Base-by-base conservation (phyloP, 2,888 invertebrate genomes). In the Pachycephus smyrnensis region DNA sequence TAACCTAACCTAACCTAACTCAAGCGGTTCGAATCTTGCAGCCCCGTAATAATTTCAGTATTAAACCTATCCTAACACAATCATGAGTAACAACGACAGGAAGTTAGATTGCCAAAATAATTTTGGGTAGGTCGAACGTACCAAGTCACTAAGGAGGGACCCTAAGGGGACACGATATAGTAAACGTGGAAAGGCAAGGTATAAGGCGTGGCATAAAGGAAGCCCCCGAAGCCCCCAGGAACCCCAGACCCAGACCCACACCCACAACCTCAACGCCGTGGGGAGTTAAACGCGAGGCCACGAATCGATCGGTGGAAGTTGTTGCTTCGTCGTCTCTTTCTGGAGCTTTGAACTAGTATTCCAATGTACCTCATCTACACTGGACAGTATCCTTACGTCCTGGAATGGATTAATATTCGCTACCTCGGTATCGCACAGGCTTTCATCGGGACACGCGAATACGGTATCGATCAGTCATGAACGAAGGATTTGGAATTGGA, bases 131-230 rank as follows among this genome's bases (percentile, higher is more conserved):
- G 23, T 55, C 23, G 55, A 23, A 55, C 6, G 9, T 55, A 55
- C 55, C 23, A 9, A 55, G 23, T 55, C 23, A 55, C 55, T 55
- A 23, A 40, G 23, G 23, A 23, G 9, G 55, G 55, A 15, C 23
- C 55, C 23, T 23, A 2, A 55, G 55, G 55, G 23, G 2, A 55
- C 23, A 23, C 23, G 55, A 55, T 23, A 55, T 23, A 55, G 55
- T 55, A 55, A 55, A 55, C 9, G 55, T 23, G 23, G 55, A 23
- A 23, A 55, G 55, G 55, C 55, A 23, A 55, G 9, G 55, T 55
- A 79, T 82, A 85, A 85, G 85, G 85, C 84, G 85, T 85, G 85
- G 85, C 85, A 82, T 82, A 81, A 85, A 84, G 84, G 83, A 83
- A 83, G 82, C 81, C 84, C 84, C 80, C 55, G 55, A 55, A 55